These are phyloP conservation scores for Rhaphigaster nebulosa DNA, from an alignment of 2,888 invertebrate genomes.

Conservation along the genomic window DNA sequence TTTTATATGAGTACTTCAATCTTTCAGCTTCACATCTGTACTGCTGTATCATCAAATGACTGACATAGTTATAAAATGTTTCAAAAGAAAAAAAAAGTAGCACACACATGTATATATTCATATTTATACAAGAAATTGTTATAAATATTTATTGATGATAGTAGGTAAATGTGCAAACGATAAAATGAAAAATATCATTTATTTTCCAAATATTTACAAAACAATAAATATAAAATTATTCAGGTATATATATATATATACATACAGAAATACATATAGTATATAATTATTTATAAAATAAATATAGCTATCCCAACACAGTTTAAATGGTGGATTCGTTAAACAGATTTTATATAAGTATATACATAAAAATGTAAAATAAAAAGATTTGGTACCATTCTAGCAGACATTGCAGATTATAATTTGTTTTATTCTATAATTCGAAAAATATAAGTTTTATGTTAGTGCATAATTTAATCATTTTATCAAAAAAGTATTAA, in stretches of 20 bases:
- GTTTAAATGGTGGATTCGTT: neutral
- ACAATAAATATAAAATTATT: conserved; percentile 49
- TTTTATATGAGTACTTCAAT: too few relatives aligned
- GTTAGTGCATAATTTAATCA: neutral
- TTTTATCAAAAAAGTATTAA: neutral
- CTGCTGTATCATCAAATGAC: too few relatives aligned
- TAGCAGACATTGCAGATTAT: neutral
- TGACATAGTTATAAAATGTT: too few relatives aligned
- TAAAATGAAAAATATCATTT: conserved; percentile 32
- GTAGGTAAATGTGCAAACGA: neutral
- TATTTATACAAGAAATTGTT: too few relatives aligned
- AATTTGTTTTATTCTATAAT: neutral
- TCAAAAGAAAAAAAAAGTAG: too few relatives aligned
- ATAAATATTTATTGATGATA: neutral
- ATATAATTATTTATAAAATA: neutral
- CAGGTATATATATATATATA: neutral
- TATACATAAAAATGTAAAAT: neutral
- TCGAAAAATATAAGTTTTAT: neutral
- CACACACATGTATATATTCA: too few relatives aligned
- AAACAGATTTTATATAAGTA: neutral
- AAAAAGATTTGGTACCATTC: conserved; percentile 10
- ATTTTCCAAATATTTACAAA: conserved; percentile 36
- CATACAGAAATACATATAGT: neutral
- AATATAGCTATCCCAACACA: conserved; percentile 14
- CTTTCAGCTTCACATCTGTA: too few relatives aligned